These are phyloP conservation scores for Aquatica leii DNA, from an alignment of 2,888 invertebrate genomes.

Conservation along the genomic window DNA sequence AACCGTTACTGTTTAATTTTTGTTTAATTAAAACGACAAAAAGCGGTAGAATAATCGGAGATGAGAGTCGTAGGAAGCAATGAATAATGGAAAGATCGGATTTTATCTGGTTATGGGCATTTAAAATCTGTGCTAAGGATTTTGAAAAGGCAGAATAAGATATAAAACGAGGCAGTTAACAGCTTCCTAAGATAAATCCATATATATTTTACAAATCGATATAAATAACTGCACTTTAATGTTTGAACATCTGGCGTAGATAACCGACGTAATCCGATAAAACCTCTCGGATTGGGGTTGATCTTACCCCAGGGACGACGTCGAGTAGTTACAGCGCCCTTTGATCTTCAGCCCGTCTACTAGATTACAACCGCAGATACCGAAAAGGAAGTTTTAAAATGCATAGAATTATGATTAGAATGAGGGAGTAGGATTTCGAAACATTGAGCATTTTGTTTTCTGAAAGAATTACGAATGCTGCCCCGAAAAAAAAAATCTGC, in stretches of 20 bases:
- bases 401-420: conserved; percentile 26
- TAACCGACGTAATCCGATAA: conserved; percentile 44
- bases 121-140: conserved; percentile 15
- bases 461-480: neutral
- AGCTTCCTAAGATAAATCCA: conserved; percentile 34
- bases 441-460: conserved; percentile 16
- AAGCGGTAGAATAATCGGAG: neutral
- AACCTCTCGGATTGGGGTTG: conserved; percentile 39
- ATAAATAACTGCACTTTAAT: conserved; percentile 49
- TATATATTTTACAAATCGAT: conserved; percentile 44
- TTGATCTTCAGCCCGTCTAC: conserved; percentile 39
- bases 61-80: neutral
- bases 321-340: conserved; percentile 40
- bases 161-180: conserved; percentile 24
- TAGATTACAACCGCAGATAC: conserved; percentile 30
- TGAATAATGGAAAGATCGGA: neutral
- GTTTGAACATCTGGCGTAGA: conserved; percentile 48
- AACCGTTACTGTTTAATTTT: too few species aligned
- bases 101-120: conserved; percentile 21
- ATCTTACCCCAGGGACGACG: conserved; percentile 39
- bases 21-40: too few species aligned
- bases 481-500: too few species aligned
- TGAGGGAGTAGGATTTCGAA: conserved; percentile 17
- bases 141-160: conserved; percentile 16
- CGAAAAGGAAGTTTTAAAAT: conserved; percentile 25